A percentile compares a stretch with the other conserved stretches of the same genome.
Evolutionary conservation across 2,888 invertebrate species (phyloP).

Genomic region (Caenorhabditis sp.): DNA sequence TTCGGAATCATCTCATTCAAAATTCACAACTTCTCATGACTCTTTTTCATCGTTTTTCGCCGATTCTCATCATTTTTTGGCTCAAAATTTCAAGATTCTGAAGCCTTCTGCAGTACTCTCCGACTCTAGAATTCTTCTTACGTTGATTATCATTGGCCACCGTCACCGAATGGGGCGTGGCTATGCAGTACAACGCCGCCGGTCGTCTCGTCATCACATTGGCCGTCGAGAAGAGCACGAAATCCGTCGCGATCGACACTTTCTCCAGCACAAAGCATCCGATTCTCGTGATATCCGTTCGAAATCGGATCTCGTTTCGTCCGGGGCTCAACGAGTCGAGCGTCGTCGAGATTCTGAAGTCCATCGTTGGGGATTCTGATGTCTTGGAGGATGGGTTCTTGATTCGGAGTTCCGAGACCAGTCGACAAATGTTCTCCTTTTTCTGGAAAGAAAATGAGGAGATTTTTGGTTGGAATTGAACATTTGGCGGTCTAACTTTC

Average conservation of each 20-base stretch:
- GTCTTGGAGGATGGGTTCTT: neutral
- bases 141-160: conserved; percentile 50
- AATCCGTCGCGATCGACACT: conserved; percentile 25
- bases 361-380: too few species aligned
- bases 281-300: conserved; percentile 44
- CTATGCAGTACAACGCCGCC: conserved; percentile 47
- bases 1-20: too few species aligned
- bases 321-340: neutral
- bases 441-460: conserved; percentile 28
- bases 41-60: too few species aligned
- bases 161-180: conserved; percentile 55
- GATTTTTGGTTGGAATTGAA: neutral
- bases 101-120: too few species aligned
- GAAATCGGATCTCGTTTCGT: conserved; percentile 31
- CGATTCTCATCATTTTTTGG: neutral
- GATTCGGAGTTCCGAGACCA: conserved; percentile 43
- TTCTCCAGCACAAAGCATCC: conserved; percentile 63
- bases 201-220: conserved; percentile 42
- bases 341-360: neutral
- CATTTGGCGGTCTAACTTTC: neutral
- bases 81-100: too few species aligned
- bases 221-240: conserved; percentile 25
- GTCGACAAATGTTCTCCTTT: conserved; percentile 58
- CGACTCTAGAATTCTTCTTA: conserved; percentile 18
- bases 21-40: too few species aligned